phyloP scores from a whole-genome alignment of 1,140 invertebrate species.

The Scaptomyza graminum region DNA sequence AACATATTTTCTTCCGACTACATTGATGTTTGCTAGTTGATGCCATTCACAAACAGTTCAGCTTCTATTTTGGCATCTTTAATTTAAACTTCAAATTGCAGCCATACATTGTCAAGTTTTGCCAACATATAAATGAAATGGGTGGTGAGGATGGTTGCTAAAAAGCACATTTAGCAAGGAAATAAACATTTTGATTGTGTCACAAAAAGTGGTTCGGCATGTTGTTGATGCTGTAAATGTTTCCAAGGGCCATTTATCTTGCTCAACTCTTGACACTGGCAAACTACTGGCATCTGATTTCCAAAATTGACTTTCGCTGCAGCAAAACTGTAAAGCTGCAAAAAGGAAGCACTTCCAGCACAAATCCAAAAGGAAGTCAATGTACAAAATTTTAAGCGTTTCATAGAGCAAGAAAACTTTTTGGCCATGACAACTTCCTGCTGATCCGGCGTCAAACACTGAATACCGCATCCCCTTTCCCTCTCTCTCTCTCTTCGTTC shows the following conservation, averaged over 20 bases:
- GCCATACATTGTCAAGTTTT: slow-evolving; percentile 1
- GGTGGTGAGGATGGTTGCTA: neutral
- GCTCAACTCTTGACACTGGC: slow-evolving; percentile 65
- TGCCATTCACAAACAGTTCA: neutral
- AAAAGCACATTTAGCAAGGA: slow-evolving; percentile 13
- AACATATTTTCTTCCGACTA: neutral
- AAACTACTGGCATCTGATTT: slow-evolving; percentile 78
- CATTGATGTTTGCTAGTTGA: slow-evolving; percentile 2
- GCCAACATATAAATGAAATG: no score
- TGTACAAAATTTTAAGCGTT: slow-evolving; percentile 79
- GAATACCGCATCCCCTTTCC: slow-evolving; percentile 44
- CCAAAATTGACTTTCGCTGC: slow-evolving; percentile 33
- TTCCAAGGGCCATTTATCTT: slow-evolving; percentile 76
- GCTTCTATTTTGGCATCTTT: neutral
- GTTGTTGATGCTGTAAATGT: slow-evolving; percentile 45
- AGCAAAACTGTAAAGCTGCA: slow-evolving; percentile 5
- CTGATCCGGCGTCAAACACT: slow-evolving; percentile 70
- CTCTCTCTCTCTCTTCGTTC: slow-evolving; percentile 1
- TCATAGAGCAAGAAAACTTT: slow-evolving; percentile 72
- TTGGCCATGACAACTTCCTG: slow-evolving; percentile 76
- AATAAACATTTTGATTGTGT: slow-evolving; percentile 38
- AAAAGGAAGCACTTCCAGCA: slow-evolving; percentile 60
- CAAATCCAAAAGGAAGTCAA: slow-evolving; percentile 71
- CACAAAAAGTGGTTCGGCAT: slow-evolving; percentile 30
- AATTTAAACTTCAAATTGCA: slow-evolving; percentile 23